phyloP scores from a whole-genome alignment of 2,797 vertebrate genomes.

The Hoplostethus mediterraneus region DNA sequence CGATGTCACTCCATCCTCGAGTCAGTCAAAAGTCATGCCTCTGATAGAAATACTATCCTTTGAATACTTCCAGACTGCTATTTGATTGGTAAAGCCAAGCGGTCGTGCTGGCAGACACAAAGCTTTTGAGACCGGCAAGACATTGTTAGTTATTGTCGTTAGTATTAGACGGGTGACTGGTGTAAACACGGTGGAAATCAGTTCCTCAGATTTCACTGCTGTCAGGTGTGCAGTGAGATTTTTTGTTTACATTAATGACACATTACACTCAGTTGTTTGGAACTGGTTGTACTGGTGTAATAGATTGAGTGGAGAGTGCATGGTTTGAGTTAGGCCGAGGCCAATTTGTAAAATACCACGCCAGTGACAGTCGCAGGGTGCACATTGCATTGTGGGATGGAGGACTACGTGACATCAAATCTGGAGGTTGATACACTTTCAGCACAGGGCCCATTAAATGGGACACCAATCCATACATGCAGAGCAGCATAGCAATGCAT shows the following conservation, averaged over 20 bases:
- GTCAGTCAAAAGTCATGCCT: neutral
- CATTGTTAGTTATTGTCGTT: neutral
- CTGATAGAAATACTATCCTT: neutral
- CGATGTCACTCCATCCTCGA: neutral
- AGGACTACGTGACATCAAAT: conserved; percentile 59
- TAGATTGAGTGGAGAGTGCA: conserved; percentile 61
- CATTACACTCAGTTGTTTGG: conserved; percentile 3
- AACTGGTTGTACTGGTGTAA: conserved; percentile 40
- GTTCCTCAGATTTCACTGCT: conserved; percentile 17
- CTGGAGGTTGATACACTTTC: conserved; percentile 59
- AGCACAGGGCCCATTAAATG: conserved; percentile 61
- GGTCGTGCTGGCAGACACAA: too few species aligned
- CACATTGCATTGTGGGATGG: conserved; percentile 49
- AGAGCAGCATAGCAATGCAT: too few species aligned
- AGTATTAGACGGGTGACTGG: neutral
- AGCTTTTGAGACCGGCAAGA: conserved; percentile 8
- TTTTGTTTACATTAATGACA: conserved; percentile 37
- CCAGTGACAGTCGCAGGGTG: conserved; percentile 51
- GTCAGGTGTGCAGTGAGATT: conserved; percentile 13
- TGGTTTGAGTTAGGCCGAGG: conserved; percentile 50
- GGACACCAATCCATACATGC: neutral
- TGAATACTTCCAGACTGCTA: neutral
- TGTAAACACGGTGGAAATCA: neutral
- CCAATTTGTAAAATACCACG: conserved; percentile 55
- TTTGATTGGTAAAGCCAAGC: neutral